Evolutionary conservation across 2,888 invertebrate species (phyloP).

Genomic region (Coelogynopora nodosa): DNA sequence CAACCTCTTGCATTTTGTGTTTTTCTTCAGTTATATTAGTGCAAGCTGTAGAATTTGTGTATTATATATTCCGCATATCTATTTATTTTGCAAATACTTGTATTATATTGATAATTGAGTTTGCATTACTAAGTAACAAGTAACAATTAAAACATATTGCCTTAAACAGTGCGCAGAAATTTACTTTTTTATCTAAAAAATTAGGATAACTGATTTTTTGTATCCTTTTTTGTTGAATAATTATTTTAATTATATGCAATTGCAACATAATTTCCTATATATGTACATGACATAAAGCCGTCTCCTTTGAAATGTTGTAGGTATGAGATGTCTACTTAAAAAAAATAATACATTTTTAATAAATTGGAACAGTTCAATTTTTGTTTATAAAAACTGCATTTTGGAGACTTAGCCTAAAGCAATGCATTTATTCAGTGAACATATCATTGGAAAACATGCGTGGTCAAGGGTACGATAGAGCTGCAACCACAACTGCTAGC

Average conservation of each 20-base stretch:
- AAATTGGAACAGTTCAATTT: background rate
- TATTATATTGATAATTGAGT: background rate
- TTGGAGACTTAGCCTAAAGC: conserved; percentile 31
- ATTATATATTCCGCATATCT: background rate
- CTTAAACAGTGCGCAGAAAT: background rate
- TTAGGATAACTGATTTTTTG: background rate
- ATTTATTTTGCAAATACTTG: background rate
- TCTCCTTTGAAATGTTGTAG: background rate
- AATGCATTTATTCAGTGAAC: background rate
- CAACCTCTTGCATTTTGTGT: background rate
- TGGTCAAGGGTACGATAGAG: conserved; percentile 20
- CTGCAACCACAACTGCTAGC: conserved; percentile 9
- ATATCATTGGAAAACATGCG: conserved; percentile 16
- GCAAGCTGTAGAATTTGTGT: background rate
- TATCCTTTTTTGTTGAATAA: background rate
- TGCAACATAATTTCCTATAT: conserved; percentile 1
- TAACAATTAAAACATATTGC: background rate
- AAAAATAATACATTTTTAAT: too few relatives aligned
- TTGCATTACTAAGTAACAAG: background rate
- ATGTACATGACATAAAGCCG: background rate
- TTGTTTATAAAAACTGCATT: background rate
- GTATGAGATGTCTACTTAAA: conserved; percentile 1
- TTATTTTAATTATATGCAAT: background rate
- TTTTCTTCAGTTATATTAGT: background rate
- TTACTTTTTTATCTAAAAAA: conserved; percentile 10